These are phyloP conservation scores for Xenus cinereus DNA, from an alignment of 2,113 vertebrate species.

Conservation along the genomic window DNA sequence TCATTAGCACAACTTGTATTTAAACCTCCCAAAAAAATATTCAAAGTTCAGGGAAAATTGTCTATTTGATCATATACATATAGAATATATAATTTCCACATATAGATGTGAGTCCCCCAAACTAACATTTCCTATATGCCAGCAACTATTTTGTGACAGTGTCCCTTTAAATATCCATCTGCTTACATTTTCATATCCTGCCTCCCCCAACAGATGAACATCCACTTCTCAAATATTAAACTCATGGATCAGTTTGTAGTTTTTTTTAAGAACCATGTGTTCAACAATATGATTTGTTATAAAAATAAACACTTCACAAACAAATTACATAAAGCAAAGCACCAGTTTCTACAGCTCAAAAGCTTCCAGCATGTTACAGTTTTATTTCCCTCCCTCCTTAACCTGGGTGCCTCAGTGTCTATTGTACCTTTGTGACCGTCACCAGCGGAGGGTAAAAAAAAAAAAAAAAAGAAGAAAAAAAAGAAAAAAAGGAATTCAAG, in stretches of 20 bases:
- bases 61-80: not conserved
- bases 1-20: not conserved
- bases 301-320: slow-evolving; percentile 65
- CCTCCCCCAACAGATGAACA: not conserved
- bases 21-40: not conserved
- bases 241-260: not conserved
- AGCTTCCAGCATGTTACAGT: slow-evolving; percentile 52
- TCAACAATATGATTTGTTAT: slow-evolving; percentile 53
- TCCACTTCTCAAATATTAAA: not conserved
- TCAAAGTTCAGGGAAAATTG: not conserved
- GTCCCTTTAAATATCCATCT: not conserved
- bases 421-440: not conserved
- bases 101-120: not conserved
- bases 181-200: not conserved
- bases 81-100: not conserved
- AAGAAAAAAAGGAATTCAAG: not conserved
- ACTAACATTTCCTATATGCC: not conserved
- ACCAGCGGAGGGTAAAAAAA: not conserved
- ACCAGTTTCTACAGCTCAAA: slow-evolving; percentile 65
- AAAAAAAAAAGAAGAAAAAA: not conserved
- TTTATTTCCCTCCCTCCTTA: not conserved
- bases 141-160: not conserved
- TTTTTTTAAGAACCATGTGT: slow-evolving; percentile 34
- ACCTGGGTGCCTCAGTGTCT: slow-evolving; percentile 14
- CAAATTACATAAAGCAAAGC: slow-evolving; percentile 60